A percentile compares a stretch with the other conserved stretches of the same genome.
Evolutionary conservation across 2,888 invertebrate species (phyloP).

Genomic region (Eutolmus rufibarbis): DNA sequence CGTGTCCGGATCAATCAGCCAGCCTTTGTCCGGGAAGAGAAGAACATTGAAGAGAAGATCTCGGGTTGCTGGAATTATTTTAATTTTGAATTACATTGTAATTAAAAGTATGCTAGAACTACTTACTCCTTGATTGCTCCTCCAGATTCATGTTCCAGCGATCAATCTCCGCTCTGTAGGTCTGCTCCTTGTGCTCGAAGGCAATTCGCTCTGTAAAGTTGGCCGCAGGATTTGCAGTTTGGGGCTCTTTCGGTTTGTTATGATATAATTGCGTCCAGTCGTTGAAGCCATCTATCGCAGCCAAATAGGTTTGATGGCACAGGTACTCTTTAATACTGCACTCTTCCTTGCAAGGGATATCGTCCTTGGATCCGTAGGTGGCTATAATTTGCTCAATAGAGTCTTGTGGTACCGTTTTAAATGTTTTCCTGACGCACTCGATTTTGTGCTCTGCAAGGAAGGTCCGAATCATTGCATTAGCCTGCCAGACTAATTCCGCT

Average conservation of each 20-base stretch:
- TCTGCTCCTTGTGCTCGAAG: constrained; percentile 82
- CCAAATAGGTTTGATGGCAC: constrained; percentile 86
- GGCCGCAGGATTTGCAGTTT: constrained; percentile 67
- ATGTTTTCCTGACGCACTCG: constrained; percentile 80
- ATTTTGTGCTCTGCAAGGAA: constrained; percentile 84
- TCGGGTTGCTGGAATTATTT: constrained; percentile 69
- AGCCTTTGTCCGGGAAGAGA: constrained; percentile 87
- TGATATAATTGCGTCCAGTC: constrained; percentile 88
- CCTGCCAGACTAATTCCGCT: constrained; percentile 82
- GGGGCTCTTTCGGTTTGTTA: constrained; percentile 77
- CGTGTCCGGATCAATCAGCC: constrained; percentile 78
- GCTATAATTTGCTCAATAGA: constrained; percentile 68
- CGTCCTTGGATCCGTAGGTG: constrained; percentile 61
- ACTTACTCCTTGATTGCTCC: constrained; percentile 74
- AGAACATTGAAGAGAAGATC: constrained; percentile 85
- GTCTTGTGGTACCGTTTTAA: constrained; percentile 75
- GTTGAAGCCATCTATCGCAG: constrained; percentile 85
- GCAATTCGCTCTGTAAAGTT: constrained; percentile 89
- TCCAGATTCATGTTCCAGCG: constrained; percentile 76
- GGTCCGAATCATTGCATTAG: constrained; percentile 86
- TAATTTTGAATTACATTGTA: not conserved
- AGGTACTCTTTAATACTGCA: constrained; percentile 79
- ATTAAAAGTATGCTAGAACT: not conserved
- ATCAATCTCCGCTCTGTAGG: constrained; percentile 79
- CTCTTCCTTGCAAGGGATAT: constrained; percentile 64